Percentiles rank a stretch among this genome's conserved stretches.
phyloP scores from a whole-genome alignment of 2,888 invertebrate genomes.

The Asteroscopus sphinx region DNA sequence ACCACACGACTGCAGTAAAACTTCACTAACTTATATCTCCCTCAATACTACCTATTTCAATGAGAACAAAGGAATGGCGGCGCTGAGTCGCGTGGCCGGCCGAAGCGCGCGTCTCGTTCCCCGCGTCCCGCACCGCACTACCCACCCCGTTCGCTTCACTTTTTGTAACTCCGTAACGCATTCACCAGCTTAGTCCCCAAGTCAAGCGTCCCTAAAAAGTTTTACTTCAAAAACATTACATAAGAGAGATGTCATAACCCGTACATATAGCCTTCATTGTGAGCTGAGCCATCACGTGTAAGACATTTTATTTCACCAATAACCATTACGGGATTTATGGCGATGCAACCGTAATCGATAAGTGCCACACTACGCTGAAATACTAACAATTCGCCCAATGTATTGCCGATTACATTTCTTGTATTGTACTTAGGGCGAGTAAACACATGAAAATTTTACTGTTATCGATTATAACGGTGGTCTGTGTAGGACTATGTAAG shows the following conservation, averaged over 20 bases:
- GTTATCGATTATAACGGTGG: constrained; percentile 4
- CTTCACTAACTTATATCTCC: no score
- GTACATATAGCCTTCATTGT: constrained; percentile 53
- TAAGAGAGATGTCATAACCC: constrained; percentile 26
- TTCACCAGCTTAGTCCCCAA: no score
- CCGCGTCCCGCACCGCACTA: no score
- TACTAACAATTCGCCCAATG: constrained; percentile 48
- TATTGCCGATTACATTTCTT: constrained; percentile 33
- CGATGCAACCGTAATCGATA: constrained; percentile 70
- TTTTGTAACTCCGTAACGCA: no score
- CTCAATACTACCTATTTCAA: no score
- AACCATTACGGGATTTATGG: constrained; percentile 71
- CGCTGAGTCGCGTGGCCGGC: no score
- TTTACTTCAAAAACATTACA: no score
- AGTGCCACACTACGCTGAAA: constrained; percentile 50
- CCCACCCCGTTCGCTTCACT: no score
- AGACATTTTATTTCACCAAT: constrained; percentile 70
- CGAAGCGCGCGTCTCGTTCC: no score
- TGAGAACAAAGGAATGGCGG: no score
- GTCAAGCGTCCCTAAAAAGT: no score
- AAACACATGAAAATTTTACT: background rate
- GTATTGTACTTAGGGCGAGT: constrained; percentile 26
- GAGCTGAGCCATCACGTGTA: constrained; percentile 60
- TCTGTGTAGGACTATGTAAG: background rate
- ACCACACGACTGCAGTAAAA: no score